Evolutionary conservation across 2,888 invertebrate species (phyloP), one percentile per base, ranked within the genome.

Genomic region (Acanthosepion pharaonis): DNA sequence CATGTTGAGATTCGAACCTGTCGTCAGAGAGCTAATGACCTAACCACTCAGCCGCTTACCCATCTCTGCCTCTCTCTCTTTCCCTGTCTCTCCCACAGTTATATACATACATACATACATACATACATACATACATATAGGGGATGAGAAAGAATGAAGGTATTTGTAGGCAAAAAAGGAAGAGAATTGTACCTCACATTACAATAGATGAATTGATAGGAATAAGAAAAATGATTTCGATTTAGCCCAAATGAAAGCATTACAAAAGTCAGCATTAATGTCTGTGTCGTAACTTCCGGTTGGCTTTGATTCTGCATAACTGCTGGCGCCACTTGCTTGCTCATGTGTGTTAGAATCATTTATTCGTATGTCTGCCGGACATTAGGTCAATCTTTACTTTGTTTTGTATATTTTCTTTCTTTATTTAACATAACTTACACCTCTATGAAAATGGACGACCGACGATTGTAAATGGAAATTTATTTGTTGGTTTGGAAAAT

Each of bases 241-340:
- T 78, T 78, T 78, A n/a, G 78, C n/a, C 78, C n/a, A 78, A 78
- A 78, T 78, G 18, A 78, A 78, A 78, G 78, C n/a, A 33, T n/a
- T 78, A 78, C n/a, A 78, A 78, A 78, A 15, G 78, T n/a, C n/a
- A n/a, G n/a, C 78, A 78, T 78, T 78, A 78, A 78, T 78, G 78
- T 78, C 78, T 78, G n/a, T 78, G n/a, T 78, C 78, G 78, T 78
- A 78, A 78, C 78, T n/a, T 78, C 78, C 78, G 78, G 78, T 78
- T 78, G 78, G n/a, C 78, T 78, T 78, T 78, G 78, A n/a, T 78
- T 78, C n/a, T 78, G 15, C 78, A n/a, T n/a, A 78, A 11, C n/a
- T n/a, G 78, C n/a, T 78, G 78, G 78, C 78, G 78, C 78, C 78
- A 78, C n/a, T 78, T n/a, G 78, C 33, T 6, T 18, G 9, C n/a